Conservation (phyloP, 1,140 invertebrate genomes). For the Drosophila takahashii region DNA sequence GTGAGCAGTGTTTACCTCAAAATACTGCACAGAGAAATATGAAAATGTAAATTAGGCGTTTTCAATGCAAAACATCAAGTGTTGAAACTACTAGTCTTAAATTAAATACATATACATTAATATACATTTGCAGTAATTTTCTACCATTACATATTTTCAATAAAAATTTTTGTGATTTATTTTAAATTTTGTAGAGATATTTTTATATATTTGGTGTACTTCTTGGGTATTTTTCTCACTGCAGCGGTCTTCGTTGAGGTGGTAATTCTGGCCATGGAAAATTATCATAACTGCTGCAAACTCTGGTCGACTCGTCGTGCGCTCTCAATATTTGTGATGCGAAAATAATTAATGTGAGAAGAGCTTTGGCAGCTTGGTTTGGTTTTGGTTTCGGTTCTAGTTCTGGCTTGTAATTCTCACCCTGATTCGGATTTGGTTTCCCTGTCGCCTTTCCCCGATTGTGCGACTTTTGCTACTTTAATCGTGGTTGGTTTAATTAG, state of each 20-base stretch:
- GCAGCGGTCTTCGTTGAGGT: not conserved
- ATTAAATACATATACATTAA: too few species aligned
- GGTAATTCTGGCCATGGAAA: conserved; percentile 33
- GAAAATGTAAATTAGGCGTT: not conserved
- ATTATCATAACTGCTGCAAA: conserved; percentile 70
- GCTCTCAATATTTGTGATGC: conserved; percentile 74
- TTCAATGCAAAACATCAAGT: too few species aligned
- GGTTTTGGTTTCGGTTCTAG: conserved; percentile 19
- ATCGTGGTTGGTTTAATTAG: conserved; percentile 63
- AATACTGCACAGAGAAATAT: conserved; percentile 6
- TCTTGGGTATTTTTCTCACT: not conserved
- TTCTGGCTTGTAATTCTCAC: conserved; percentile 21
- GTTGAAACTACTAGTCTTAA: too few species aligned
- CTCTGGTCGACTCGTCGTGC: conserved; percentile 19
- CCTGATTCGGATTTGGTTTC: conserved; percentile 20
- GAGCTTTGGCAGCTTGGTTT: conserved; percentile 32
- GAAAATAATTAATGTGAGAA: conserved; percentile 81
- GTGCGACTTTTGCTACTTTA: conserved; percentile 42
- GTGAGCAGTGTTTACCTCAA: not conserved
- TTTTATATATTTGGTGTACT: not conserved
- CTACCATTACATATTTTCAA: too few species aligned
- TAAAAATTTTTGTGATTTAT: not conserved
- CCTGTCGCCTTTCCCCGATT: not conserved
- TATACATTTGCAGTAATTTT: too few species aligned
- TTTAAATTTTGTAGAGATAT: not conserved